Conservation (phyloP, 35 echinoderm and acorn worm genomes). For the Ptychodera flava region DNA sequence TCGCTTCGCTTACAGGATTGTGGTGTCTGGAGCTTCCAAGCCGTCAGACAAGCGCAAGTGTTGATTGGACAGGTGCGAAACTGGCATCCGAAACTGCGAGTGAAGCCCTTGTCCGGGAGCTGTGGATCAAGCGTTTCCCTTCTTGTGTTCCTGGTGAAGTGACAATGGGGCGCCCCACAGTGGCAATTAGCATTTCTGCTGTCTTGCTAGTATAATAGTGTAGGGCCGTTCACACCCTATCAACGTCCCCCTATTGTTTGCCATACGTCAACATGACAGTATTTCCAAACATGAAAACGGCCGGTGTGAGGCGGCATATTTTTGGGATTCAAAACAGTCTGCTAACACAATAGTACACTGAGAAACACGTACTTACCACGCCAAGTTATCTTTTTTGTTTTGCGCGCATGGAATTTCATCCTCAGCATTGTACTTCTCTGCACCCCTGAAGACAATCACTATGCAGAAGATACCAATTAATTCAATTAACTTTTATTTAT, state of each 20-base stretch:
- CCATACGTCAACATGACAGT: background rate
- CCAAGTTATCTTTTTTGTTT: too few relatives aligned
- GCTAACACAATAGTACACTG: background rate
- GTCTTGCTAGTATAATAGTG: background rate
- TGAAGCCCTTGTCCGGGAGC: too few relatives aligned
- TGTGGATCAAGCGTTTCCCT: too few relatives aligned
- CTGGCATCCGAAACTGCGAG: too few relatives aligned
- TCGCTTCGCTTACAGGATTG: too few relatives aligned
- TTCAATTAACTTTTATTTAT: too few relatives aligned
- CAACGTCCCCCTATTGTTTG: background rate
- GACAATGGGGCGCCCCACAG: background rate
- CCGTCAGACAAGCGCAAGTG: background rate
- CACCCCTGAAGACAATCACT: too few relatives aligned
- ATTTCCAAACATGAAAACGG: background rate
- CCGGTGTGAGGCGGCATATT: background rate
- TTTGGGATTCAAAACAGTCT: background rate
- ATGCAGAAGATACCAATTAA: too few relatives aligned
- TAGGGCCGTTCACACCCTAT: background rate
- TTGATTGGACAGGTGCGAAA: background rate
- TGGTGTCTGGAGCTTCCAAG: too few relatives aligned
- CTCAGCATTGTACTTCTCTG: too few relatives aligned
- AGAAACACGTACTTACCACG: background rate
- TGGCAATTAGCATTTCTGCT: background rate
- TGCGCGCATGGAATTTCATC: too few relatives aligned
- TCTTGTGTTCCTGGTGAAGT: too few relatives aligned